phyloP scores from a whole-genome alignment of 2,888 invertebrate genomes.

The Odiellus spinosus region DNA sequence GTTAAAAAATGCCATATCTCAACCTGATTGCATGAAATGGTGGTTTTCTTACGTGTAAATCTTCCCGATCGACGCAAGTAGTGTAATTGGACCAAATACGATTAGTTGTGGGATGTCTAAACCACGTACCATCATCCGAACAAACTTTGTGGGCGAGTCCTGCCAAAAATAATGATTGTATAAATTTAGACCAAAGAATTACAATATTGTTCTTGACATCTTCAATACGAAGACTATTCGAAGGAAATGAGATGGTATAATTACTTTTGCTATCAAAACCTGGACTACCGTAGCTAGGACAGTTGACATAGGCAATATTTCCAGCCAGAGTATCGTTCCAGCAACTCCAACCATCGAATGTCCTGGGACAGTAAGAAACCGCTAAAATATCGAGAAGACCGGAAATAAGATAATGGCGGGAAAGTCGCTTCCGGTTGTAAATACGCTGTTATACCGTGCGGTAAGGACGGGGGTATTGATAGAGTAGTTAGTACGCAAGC shows the following conservation, averaged over 20 bases:
- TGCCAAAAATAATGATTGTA: conserved; percentile 5
- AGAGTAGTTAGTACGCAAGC: no score
- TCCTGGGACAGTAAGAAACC: conserved; percentile 41
- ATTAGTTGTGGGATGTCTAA: conserved; percentile 24
- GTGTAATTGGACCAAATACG: conserved; percentile 80
- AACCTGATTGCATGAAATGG: neutral
- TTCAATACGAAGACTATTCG: no score
- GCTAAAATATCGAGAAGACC: no score
- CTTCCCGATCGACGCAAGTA: conserved; percentile 56
- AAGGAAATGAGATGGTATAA: conserved; percentile 25
- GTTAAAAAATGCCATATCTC: no score
- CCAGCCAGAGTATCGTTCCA: conserved; percentile 62
- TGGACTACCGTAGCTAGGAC: conserved; percentile 46
- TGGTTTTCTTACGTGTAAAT: conserved; percentile 40
- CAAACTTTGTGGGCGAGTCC: conserved; percentile 11
- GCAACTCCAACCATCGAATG: conserved; percentile 62
- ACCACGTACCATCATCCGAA: conserved; percentile 12
- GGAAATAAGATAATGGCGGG: no score
- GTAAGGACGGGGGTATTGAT: no score
- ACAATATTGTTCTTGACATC: no score
- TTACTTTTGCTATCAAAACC: conserved; percentile 50
- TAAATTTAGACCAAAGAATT: no score
- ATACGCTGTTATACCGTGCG: no score
- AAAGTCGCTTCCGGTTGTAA: no score
- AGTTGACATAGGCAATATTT: conserved; percentile 39